Base-by-base conservation (phyloP, 2,888 invertebrate species). In the Macrophya annulata region DNA sequence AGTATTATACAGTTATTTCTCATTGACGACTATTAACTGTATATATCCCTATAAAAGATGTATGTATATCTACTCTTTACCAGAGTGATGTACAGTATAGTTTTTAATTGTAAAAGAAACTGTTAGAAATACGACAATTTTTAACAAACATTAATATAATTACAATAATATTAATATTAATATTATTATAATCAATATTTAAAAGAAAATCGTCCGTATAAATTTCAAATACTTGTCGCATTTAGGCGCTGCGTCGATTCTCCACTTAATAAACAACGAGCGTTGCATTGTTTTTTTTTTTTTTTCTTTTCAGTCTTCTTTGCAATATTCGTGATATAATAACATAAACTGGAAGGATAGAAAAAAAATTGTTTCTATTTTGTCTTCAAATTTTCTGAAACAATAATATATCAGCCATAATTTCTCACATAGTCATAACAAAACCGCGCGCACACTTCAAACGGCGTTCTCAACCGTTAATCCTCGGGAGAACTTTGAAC, bases 1-100 rank as follows among this genome's bases (percentile, higher is more conserved):
- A 62, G 25, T 62, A 25, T n/a, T 51, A 17, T 55, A 62, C 62
- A 62, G 62, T 62, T 62, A 62, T 62, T 62, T 62, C 62, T 31
- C 31, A 3, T 31, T 31, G 62, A 9, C 21, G 62, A 62, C 62
- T 62, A 10, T 62, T 25, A 25, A 62, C 62, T 21, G 62, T 62
- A 62, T 25, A 62, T 21, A 62, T 62, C 9, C 25, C 6, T 17
- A 5, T 17, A 51, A 6, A 51, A 17, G 3, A 31, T 31, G 1
- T 31, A 5, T n/a, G n/a, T n/a, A n/a, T n/a, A n/a, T n/a, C n/a
- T 48, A 8, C 48, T 48, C 48, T 48, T 48, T n/a, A n/a, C n/a
- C n/a, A n/a, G n/a, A n/a, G n/a, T n/a, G n/a, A n/a, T n/a, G n/a
- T n/a, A n/a, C n/a, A n/a, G n/a, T n/a, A n/a, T n/a, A n/a, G n/a